Evolutionary conservation across 2,888 invertebrate genomes (phyloP), one percentile per base, ranked within the genome.

Genomic region (Aquatica leii): DNA sequence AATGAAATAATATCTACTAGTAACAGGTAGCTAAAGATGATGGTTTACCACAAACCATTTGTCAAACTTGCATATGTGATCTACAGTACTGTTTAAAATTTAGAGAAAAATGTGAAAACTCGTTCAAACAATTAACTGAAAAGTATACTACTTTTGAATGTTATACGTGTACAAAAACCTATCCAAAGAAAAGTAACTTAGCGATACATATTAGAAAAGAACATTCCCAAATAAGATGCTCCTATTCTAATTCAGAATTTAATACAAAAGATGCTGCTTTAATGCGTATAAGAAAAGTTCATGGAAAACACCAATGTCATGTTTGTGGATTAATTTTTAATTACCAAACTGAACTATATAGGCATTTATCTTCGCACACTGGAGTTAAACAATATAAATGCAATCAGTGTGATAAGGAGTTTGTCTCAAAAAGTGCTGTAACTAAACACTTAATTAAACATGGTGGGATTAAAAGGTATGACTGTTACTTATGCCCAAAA

Each of bases 401-500:
- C 41, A 60, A 62, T 24, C 59, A 52, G 9, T 74, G 73, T 40
- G 63, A 65, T 18, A 69, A 68, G 53, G 37, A 57, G 5, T 74
- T 70, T 59, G 40, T 65, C 14, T 59, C 67, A 0, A 67, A 66
- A 55, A 62, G 63, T 49, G 56, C 70, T 12, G 41, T 73, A 40
- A 62, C 51, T 9, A 71, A 72, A 59, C 73, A 73, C 55, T 5
- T 70, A n/a, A 48, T 61, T 20, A 70, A 67, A 43, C 72, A 74
- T 18, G 65, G 56, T 41, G 65, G 62, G 5, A 41, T 67, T 11
- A 54, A 49, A 52, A 69, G 59, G 50, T 67, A 69, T 49, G 65
- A 71, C n/a, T 74, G 74, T 55, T 57, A 65, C 11, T 57, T 65
- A 14, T 74, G 74, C 40, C 65, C 67, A 2, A 73, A 73, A 69